Conservation (phyloP, 2,888 invertebrate genomes). For the Dysmachus trigonus region DNA sequence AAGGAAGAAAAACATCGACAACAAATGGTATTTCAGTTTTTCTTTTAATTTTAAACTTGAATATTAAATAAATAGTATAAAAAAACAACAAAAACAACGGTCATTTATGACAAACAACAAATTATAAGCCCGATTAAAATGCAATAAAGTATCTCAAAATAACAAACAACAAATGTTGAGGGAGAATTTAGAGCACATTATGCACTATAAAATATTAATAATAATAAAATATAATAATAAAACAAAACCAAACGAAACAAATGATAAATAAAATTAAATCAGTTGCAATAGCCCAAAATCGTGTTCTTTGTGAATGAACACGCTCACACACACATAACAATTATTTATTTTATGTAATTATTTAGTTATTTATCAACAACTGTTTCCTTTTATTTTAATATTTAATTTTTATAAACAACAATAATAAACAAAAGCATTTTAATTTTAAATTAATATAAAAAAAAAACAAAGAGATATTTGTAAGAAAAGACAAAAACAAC, state of each 20-base stretch:
- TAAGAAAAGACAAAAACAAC: background rate
- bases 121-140: background rate
- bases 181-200: too few relatives aligned
- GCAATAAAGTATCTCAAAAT: background rate
- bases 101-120: background rate
- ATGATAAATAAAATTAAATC: conserved; percentile 35
- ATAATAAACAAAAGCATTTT: background rate
- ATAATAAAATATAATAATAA: background rate
- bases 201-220: background rate
- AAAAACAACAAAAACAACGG: conserved; percentile 20
- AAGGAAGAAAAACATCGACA: background rate
- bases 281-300: conserved; percentile 48
- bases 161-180: conserved; percentile 22
- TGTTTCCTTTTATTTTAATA: background rate
- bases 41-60: background rate
- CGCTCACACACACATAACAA: conserved; percentile 30
- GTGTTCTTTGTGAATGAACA: background rate
- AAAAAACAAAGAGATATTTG: background rate
- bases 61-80: background rate
- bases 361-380: conserved; percentile 5
- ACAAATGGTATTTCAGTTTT: background rate
- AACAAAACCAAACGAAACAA: conserved; percentile 23
- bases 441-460: background rate
- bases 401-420: background rate
- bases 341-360: conserved; percentile 23